Conservation (phyloP, 2,113 vertebrate species). For the Nesogale talazaci region DNA sequence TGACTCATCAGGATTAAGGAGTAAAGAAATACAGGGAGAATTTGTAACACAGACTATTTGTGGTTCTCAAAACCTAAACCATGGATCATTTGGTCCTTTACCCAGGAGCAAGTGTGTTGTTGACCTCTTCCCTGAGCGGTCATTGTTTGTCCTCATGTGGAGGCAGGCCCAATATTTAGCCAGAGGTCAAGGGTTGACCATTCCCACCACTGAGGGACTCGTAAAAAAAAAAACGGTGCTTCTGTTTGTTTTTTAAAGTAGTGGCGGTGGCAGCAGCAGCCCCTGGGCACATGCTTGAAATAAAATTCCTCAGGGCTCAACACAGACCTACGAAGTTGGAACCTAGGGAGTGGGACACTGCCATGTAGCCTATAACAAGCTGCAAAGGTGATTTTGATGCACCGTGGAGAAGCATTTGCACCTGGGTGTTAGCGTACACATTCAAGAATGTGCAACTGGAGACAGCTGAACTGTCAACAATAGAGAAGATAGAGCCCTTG, state of each 20-base stretch:
- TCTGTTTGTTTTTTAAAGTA: neutral
- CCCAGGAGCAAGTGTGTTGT: neutral
- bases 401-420: neutral
- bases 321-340: neutral
- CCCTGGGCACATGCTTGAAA: conserved; percentile 2
- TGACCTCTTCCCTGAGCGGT: neutral
- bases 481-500: neutral
- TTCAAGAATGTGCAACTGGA: conserved; percentile 9
- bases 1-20: neutral
- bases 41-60: neutral
- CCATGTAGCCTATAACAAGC: neutral
- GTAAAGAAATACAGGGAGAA: neutral
- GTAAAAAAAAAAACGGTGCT: no score
- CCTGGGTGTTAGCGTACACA: neutral
- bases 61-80: neutral
- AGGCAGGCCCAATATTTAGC: neutral
- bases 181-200: neutral
- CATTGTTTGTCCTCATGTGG: neutral
- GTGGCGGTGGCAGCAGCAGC: neutral
- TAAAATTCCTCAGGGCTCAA: conserved; percentile 8
- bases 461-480: neutral
- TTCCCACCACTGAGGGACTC: neutral
- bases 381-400: neutral
- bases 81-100: neutral
- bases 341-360: neutral